phyloP scores from a whole-genome alignment of 2,888 invertebrate genomes.

The Oeneis ivallda region DNA sequence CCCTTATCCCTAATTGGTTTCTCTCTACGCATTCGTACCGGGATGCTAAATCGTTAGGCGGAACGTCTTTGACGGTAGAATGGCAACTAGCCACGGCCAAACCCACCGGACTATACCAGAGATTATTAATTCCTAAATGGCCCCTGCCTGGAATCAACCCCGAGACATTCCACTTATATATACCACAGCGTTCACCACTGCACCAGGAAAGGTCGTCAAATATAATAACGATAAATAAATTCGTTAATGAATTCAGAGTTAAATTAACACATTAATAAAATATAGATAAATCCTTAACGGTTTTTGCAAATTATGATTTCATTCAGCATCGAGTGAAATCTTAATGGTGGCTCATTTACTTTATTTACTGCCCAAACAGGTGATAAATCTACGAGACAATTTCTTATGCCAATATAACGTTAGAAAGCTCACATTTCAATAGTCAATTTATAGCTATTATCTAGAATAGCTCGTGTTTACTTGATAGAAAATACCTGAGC shows the following conservation, averaged over 20 bases:
- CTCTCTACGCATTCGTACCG: no score
- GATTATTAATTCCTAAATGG: no score
- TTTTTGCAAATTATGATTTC: constrained; percentile 5
- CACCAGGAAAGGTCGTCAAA: no score
- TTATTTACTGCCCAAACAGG: constrained; percentile 14
- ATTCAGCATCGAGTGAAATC: constrained; percentile 17
- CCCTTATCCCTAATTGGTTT: no score
- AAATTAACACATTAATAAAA: background rate
- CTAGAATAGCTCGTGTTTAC: constrained; percentile 4
- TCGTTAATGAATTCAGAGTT: background rate
- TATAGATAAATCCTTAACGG: background rate
- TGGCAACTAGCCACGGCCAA: no score
- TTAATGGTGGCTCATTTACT: constrained; percentile 6
- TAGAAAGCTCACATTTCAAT: constrained; percentile 27
- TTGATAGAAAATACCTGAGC: constrained; percentile 14
- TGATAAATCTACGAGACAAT: constrained; percentile 25
- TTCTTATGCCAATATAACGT: constrained; percentile 26
- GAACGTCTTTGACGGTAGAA: no score
- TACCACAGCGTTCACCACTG: no score
- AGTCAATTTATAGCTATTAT: constrained; percentile 26
- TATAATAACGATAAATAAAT: background rate
- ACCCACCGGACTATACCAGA: no score
- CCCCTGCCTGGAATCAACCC: no score
- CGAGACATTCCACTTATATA: no score
- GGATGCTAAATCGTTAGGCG: no score